Percentiles rank a stretch among this genome's conserved stretches.
These are phyloP conservation scores for Sarcophaga bullata DNA, from an alignment of 1,140 invertebrate species.

Conservation along the genomic window DNA sequence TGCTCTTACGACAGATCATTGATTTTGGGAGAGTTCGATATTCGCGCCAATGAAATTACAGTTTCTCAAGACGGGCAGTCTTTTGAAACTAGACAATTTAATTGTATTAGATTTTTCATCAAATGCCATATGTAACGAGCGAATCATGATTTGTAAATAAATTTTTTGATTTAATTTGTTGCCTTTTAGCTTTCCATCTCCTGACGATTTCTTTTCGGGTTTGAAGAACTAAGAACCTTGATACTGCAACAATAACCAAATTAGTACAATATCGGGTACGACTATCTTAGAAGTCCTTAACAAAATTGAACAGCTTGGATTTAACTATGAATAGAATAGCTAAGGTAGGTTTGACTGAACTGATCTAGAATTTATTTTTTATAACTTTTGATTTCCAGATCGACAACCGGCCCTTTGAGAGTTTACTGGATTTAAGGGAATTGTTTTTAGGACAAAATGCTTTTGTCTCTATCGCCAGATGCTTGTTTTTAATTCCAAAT, in stretches of 20 bases:
- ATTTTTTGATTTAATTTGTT: too few relatives aligned
- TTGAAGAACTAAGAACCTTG: conserved; percentile 68
- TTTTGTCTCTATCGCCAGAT: conserved; percentile 67
- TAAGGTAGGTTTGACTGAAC: conserved; percentile 47
- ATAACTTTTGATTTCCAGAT: conserved; percentile 51
- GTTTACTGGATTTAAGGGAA: conserved; percentile 68
- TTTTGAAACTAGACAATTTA: conserved; percentile 69
- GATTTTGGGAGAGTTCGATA: conserved; percentile 70
- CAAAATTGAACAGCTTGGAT: conserved; percentile 69
- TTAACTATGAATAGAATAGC: conserved; percentile 71
- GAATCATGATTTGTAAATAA: too few relatives aligned
- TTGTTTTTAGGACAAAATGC: conserved; percentile 72
- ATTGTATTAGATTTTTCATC: conserved; percentile 72
- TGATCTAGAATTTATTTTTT: background rate
- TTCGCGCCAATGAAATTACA: conserved; percentile 72
- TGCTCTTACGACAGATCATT: conserved; percentile 66
- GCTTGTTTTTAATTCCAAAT: conserved; percentile 66
- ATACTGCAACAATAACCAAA: conserved; percentile 73
- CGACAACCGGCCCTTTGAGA: conserved; percentile 67
- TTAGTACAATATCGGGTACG: conserved; percentile 69
- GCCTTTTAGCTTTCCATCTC: conserved; percentile 54
- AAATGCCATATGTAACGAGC: conserved; percentile 65
- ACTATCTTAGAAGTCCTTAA: conserved; percentile 70
- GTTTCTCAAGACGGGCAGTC: conserved; percentile 69
- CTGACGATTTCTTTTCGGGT: conserved; percentile 70